These are phyloP conservation scores for Pristionchus exspectatus DNA, from an alignment of 2,888 invertebrate genomes.

Conservation along the genomic window DNA sequence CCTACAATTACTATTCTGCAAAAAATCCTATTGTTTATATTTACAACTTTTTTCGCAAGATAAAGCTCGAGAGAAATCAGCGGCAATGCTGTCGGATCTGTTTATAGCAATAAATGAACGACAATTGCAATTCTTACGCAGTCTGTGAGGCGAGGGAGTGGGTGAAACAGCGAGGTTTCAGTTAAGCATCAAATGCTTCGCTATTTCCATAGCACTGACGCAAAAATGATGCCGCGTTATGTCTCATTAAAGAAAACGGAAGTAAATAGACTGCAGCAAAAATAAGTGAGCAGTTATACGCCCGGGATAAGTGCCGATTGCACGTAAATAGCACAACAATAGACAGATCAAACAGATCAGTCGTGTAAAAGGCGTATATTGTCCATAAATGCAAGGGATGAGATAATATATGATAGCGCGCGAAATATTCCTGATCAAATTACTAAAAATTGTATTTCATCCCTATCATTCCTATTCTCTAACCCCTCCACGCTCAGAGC, in stretches of 20 bases:
- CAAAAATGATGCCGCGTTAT: background rate
- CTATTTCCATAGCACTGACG: background rate
- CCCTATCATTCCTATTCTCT: no score
- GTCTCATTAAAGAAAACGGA: background rate
- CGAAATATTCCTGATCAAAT: no score
- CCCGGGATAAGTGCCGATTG: no score
- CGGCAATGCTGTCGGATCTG: background rate
- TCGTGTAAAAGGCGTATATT: no score
- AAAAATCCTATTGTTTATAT: background rate
- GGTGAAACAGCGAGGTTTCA: background rate
- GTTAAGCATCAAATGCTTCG: background rate
- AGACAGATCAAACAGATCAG: no score
- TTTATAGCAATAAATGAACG: background rate
- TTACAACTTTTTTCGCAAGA: background rate
- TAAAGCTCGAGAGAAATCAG: conserved; percentile 12
- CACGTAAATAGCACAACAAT: no score
- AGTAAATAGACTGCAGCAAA: background rate
- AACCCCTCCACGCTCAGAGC: no score
- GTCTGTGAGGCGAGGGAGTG: background rate
- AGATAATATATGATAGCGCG: no score
- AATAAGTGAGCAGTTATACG: no score
- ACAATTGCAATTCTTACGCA: background rate
- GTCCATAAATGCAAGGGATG: no score
- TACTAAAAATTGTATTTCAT: no score
- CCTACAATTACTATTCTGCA: background rate